Percentiles rank a stretch among this genome's conserved stretches.
phyloP scores from a whole-genome alignment of 2,888 invertebrate genomes.

The Drosophila diplacantha region DNA sequence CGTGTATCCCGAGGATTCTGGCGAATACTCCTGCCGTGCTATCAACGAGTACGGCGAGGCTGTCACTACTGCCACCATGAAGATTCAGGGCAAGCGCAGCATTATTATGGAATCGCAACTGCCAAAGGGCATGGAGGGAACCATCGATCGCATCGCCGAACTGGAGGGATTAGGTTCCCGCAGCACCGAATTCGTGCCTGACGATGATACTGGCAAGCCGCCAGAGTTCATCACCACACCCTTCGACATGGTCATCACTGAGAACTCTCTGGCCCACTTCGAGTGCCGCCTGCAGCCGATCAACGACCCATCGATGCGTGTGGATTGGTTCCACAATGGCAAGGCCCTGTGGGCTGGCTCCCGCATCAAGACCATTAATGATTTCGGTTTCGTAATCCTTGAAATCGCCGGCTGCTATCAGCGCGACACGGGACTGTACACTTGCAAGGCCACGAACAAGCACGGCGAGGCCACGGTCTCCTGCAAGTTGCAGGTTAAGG shows the following conservation, averaged over 20 bases:
- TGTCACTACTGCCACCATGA: conserved; percentile 92
- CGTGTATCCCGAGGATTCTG: conserved; percentile 97
- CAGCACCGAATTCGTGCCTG: conserved; percentile 83
- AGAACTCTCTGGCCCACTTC: conserved; percentile 94
- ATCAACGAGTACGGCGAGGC: conserved; percentile 93
- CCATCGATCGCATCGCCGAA: conserved; percentile 94
- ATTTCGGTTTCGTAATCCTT: conserved; percentile 97
- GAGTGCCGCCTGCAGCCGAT: conserved; percentile 93
- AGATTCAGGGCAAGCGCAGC: conserved; percentile 93
- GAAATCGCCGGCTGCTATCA: conserved; percentile 96
- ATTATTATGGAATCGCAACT: conserved; percentile 94
- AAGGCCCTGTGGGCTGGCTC: conserved; percentile 94
- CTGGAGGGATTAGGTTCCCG: conserved; percentile 90
- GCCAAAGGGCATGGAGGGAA: conserved; percentile 95
- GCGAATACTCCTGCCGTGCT: conserved; percentile 93
- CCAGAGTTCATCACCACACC: conserved; percentile 94
- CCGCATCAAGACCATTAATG: conserved; percentile 96
- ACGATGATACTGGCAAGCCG: conserved; percentile 90
- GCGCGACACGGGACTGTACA: conserved; percentile 94
- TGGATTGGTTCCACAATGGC: conserved; percentile 99
- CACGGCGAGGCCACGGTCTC: conserved; percentile 94
- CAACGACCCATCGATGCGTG: conserved; percentile 94
- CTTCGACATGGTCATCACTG: conserved; percentile 88
- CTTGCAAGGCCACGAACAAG: conserved; percentile 93
- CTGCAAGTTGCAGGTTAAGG: conserved; percentile 91